These are phyloP conservation scores for Hypercompe scribonia DNA, from an alignment of 2,888 invertebrate genomes.

Conservation along the genomic window DNA sequence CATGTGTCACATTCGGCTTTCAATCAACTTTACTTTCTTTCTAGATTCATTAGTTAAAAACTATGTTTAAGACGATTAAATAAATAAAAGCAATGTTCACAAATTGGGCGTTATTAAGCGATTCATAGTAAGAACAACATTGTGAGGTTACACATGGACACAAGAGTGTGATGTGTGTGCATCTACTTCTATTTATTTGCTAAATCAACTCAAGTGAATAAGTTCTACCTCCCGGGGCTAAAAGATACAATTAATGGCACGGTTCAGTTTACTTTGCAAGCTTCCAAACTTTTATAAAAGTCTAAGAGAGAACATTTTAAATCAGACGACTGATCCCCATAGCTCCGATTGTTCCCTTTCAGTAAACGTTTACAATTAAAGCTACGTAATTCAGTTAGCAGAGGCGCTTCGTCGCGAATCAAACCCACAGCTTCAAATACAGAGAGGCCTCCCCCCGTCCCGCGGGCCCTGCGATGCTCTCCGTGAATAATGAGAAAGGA, in stretches of 20 bases:
- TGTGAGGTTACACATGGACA: not conserved
- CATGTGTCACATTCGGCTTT: not conserved
- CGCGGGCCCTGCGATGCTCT: not conserved
- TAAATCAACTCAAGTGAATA: not conserved
- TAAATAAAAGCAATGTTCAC: too few species aligned
- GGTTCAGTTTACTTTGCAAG: not conserved
- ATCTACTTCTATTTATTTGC: not conserved
- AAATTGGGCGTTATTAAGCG: not conserved
- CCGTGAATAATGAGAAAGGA: conserved; percentile 25
- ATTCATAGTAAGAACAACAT: not conserved
- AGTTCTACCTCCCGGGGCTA: not conserved
- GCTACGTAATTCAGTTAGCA: conserved; percentile 11
- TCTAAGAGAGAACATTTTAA: not conserved
- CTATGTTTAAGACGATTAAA: too few species aligned
- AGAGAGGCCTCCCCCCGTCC: not conserved
- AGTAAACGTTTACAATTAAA: conserved; percentile 19
- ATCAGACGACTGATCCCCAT: not conserved
- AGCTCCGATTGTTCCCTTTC: not conserved
- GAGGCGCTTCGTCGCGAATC: not conserved
- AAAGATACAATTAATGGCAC: not conserved
- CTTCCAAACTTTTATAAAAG: not conserved
- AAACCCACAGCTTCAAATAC: not conserved
- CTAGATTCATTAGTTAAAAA: not conserved
- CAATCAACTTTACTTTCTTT: not conserved
- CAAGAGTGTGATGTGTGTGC: not conserved